phyloP scores from a whole-genome alignment of 2,888 invertebrate genomes.

The Lasius platythorax region DNA sequence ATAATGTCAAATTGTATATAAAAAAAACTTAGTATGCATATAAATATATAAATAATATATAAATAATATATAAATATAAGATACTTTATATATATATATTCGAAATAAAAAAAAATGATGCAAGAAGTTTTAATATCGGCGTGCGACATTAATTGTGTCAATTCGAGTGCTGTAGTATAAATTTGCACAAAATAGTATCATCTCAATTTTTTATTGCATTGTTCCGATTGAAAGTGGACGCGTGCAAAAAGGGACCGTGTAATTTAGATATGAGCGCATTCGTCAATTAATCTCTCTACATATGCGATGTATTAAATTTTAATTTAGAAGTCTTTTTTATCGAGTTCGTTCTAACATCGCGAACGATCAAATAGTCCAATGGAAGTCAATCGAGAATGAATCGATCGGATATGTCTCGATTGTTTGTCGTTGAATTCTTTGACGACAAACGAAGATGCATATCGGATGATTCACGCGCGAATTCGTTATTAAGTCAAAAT shows the following conservation, averaged over 20 bases:
- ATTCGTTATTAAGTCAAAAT: constrained; percentile 41
- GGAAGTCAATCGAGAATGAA: constrained; percentile 12
- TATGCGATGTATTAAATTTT: background rate
- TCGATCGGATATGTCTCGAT: constrained; percentile 24
- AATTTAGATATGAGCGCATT: background rate
- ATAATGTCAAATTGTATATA: background rate
- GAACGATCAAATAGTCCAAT: background rate
- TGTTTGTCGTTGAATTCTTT: background rate
- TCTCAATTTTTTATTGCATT: background rate
- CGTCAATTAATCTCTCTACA: background rate
- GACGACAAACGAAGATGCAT: background rate
- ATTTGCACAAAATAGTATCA: background rate
- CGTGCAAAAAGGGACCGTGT: too few species aligned
- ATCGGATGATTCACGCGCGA: constrained; percentile 28
- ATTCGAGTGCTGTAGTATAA: background rate
- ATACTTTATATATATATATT: background rate
- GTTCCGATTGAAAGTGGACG: background rate
- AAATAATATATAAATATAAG: background rate
- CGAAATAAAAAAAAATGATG: background rate
- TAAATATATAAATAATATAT: too few species aligned
- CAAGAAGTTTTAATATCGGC: background rate
- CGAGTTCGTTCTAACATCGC: background rate
- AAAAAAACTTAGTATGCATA: background rate
- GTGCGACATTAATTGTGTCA: background rate
- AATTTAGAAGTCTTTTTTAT: background rate